Evolutionary conservation across 2,888 invertebrate genomes (phyloP).

Genomic region (Drosophila anceps): DNA sequence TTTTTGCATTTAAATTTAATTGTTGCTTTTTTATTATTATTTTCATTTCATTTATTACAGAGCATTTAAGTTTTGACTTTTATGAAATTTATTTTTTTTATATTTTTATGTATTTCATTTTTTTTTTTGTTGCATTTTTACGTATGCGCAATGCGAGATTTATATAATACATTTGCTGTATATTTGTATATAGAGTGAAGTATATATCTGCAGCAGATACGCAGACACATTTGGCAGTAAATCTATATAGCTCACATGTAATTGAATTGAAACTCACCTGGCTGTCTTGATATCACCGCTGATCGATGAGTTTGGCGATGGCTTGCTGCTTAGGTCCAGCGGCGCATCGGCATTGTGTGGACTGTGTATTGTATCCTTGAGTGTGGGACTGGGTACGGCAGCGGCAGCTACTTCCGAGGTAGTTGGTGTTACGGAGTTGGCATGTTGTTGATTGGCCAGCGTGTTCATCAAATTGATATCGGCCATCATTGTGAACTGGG

Average conservation of each 20-base stretch:
- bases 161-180: conserved; percentile 9
- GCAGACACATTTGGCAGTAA: background rate
- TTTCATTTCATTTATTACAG: conserved; percentile 1
- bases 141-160: conserved; percentile 63
- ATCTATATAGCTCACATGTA: background rate
- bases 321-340: conserved; percentile 94
- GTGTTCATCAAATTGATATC: conserved; percentile 68
- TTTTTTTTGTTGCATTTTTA: conserved; percentile 38
- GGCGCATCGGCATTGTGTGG: conserved; percentile 86
- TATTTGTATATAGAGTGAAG: background rate
- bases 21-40: too few species aligned
- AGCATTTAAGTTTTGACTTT: conserved; percentile 22
- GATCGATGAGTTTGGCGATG: conserved; percentile 86
- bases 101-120: conserved; percentile 34
- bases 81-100: conserved; percentile 9
- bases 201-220: background rate
- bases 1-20: background rate
- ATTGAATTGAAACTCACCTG: conserved; percentile 85
- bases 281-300: conserved; percentile 88
- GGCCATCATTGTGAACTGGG: conserved; percentile 61
- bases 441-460: conserved; percentile 77
- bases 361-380: conserved; percentile 86
- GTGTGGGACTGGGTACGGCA: conserved; percentile 81
- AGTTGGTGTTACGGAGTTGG: conserved; percentile 84
- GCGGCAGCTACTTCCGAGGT: conserved; percentile 85